These are phyloP conservation scores for Eidolon helvum DNA, from an alignment of 2,113 vertebrate genomes.

Conservation along the genomic window DNA sequence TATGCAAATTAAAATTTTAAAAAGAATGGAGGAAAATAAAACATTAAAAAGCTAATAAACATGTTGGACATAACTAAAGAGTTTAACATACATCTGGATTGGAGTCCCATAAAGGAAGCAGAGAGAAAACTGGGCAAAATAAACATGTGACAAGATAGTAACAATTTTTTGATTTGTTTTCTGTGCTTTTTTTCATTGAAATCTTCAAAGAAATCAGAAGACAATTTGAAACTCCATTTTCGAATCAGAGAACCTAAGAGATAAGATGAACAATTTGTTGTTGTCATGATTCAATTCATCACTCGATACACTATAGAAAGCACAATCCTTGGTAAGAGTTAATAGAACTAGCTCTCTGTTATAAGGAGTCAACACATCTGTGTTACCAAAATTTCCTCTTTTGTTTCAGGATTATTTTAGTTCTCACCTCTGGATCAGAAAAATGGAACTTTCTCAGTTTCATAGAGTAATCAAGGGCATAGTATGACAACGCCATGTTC, in stretches of 20 bases:
- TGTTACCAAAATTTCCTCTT: background rate
- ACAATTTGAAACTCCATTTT: background rate
- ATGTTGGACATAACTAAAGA: background rate
- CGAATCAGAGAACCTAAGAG: background rate
- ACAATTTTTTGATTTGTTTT: background rate
- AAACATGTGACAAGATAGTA: background rate
- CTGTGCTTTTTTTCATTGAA: background rate
- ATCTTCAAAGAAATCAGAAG: conserved; percentile 18
- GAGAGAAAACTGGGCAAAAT: background rate
- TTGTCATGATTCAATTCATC: background rate
- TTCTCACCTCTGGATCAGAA: background rate
- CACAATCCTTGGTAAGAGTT: background rate
- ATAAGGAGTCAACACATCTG: background rate
- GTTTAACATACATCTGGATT: background rate
- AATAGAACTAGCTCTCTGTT: background rate
- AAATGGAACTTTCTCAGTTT: conserved; percentile 1
- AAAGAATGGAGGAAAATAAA: background rate
- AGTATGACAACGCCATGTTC: background rate
- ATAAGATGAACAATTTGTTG: background rate
- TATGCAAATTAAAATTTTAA: background rate
- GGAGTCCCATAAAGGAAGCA: background rate
- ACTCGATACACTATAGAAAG: background rate
- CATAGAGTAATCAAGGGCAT: background rate
- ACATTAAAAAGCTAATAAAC: background rate
- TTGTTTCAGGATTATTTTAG: background rate